Conservation (phyloP, 2,888 invertebrate species). For the Eupeodes latifasciatus region DNA sequence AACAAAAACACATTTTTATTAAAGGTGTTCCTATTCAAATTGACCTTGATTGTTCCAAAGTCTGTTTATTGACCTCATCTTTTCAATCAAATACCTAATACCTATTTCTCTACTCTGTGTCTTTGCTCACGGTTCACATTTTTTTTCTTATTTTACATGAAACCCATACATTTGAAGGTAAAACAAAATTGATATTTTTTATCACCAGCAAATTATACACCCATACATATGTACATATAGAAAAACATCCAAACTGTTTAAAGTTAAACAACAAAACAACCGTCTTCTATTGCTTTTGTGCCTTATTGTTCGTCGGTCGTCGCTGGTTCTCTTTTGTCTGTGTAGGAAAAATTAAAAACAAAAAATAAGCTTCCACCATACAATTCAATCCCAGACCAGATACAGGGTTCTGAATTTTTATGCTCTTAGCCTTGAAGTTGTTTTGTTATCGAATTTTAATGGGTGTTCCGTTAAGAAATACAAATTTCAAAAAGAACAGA, state of each 20-base stretch:
- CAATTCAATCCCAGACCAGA: constrained; percentile 12
- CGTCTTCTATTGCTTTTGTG: constrained; percentile 34
- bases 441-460: constrained; percentile 68
- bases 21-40: constrained; percentile 9
- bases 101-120: constrained; percentile 7
- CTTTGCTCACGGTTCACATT: constrained; percentile 20
- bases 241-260: constrained; percentile 12
- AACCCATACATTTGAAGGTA: constrained; percentile 29
- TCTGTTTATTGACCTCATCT: constrained; percentile 73
- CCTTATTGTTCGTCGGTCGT: constrained; percentile 2
- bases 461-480: constrained; percentile 58
- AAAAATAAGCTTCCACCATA: constrained; percentile 7
- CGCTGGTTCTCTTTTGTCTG: neutral
- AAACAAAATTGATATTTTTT: constrained; percentile 22
- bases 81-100: constrained; percentile 28
- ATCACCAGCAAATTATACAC: constrained; percentile 23
- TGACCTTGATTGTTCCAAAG: constrained; percentile 63
- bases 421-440: constrained; percentile 72
- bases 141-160: constrained; percentile 7
- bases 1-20: neutral
- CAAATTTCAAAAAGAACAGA: constrained; percentile 55
- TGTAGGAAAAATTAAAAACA: neutral
- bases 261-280: neutral
- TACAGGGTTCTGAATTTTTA: constrained; percentile 51
- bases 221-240: neutral